phyloP scores from a whole-genome alignment of 2,888 invertebrate genomes.

The Boloria euphrosyne region DNA sequence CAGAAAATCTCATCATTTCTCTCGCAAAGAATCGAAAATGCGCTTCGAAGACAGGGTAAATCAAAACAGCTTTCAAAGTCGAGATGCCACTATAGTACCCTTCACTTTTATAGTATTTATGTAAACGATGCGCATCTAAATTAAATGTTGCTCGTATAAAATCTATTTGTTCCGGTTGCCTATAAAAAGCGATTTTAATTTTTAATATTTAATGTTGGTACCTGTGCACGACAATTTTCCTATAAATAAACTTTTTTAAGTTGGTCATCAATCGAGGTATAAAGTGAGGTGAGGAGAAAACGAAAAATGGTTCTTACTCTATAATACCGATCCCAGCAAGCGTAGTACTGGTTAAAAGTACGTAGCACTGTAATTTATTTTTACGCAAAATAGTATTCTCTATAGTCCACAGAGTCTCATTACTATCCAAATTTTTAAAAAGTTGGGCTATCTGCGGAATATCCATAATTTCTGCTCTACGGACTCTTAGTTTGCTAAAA shows the following conservation, averaged over 20 bases:
- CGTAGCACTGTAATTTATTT: constrained; percentile 54
- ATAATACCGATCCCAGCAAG: constrained; percentile 65
- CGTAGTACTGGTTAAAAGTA: constrained; percentile 58
- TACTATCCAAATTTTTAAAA: constrained; percentile 55
- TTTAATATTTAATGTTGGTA: too few species aligned
- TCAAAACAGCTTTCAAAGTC: constrained; percentile 56
- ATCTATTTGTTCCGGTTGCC: constrained; percentile 61
- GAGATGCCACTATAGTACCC: constrained; percentile 53
- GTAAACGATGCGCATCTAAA: constrained; percentile 57
- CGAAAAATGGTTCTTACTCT: constrained; percentile 55
- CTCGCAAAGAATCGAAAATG: constrained; percentile 81
- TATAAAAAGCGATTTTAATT: constrained; percentile 41
- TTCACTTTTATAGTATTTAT: constrained; percentile 59
- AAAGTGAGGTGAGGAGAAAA: too few species aligned
- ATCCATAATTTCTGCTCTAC: constrained; percentile 64
- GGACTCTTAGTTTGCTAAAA: constrained; percentile 67
- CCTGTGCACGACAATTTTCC: too few species aligned
- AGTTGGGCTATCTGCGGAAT: constrained; percentile 63
- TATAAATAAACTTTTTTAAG: too few species aligned
- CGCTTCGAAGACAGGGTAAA: constrained; percentile 83
- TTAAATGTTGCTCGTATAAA: constrained; percentile 61
- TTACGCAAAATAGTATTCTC: constrained; percentile 55
- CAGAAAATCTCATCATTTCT: constrained; percentile 84
- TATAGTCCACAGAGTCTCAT: constrained; percentile 60
- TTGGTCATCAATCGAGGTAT: too few species aligned